Evolutionary conservation across 2,113 vertebrate genomes (phyloP).

Genomic region (Atherinomorus stipes): DNA sequence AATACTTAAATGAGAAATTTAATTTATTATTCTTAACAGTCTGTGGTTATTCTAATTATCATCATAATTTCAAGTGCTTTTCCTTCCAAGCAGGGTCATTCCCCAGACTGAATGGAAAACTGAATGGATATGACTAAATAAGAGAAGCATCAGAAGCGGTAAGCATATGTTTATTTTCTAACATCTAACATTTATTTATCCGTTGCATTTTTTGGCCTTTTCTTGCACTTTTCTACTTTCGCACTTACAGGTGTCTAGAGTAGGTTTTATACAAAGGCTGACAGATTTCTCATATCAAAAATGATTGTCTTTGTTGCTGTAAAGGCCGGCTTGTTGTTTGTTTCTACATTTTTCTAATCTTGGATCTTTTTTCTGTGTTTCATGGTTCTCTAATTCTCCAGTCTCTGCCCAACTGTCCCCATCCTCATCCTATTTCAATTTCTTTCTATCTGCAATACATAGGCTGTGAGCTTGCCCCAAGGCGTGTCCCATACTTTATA

Average conservation of each 20-base stretch:
- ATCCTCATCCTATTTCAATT: slow-evolving; percentile 58
- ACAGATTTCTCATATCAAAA: slow-evolving; percentile 8
- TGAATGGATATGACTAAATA: not conserved
- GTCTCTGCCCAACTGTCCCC: slow-evolving; percentile 46
- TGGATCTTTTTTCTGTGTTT: slow-evolving; percentile 57
- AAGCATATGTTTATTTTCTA: slow-evolving; percentile 27
- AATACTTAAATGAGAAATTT: no score
- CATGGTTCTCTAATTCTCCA: slow-evolving; percentile 53
- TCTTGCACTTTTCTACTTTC: not conserved
- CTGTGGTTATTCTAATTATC: not conserved
- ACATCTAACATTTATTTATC: slow-evolving; percentile 14
- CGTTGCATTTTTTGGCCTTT: not conserved
- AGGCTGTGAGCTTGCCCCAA: slow-evolving; percentile 54
- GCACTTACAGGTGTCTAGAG: not conserved
- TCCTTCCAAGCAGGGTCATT: not conserved
- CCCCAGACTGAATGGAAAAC: not conserved
- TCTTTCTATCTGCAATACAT: slow-evolving; percentile 54
- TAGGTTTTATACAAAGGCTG: slow-evolving; percentile 9
- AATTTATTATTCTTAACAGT: not conserved
- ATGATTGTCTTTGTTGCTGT: slow-evolving; percentile 17
- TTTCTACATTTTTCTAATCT: slow-evolving; percentile 47
- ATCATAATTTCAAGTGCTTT: not conserved
- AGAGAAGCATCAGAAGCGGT: not conserved
- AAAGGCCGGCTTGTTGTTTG: slow-evolving; percentile 42
- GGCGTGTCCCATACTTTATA: slow-evolving; percentile 71